phyloP scores from a whole-genome alignment of 2,113 vertebrate genomes.

The Hippocampus barbouri region DNA sequence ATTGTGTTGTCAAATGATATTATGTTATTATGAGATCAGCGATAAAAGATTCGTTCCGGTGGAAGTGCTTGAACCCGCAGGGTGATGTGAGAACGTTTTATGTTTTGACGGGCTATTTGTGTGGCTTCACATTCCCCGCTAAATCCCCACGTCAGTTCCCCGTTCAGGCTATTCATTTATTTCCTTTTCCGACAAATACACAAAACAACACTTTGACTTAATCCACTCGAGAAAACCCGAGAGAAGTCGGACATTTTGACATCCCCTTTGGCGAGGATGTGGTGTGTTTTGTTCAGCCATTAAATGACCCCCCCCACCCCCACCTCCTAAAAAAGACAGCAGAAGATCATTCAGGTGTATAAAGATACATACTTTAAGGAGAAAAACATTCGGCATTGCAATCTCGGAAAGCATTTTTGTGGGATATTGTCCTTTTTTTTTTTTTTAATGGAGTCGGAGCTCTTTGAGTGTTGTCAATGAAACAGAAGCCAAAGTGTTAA shows the following conservation, averaged over 20 bases:
- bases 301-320: conserved; percentile 11
- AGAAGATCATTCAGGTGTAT: conserved; percentile 18
- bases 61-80: background rate
- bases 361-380: conserved; percentile 5
- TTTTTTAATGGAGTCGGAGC: background rate
- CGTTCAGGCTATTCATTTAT: background rate
- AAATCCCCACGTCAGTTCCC: conserved; percentile 5
- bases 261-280: conserved; percentile 15
- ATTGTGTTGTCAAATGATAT: background rate
- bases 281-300: conserved; percentile 17
- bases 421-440: conserved; percentile 2
- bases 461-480: background rate
- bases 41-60: background rate
- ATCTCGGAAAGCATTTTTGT: background rate
- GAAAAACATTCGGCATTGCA: conserved; percentile 20
- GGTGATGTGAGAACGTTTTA: background rate
- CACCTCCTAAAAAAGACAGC: conserved; percentile 21
- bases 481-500: background rate
- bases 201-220: background rate
- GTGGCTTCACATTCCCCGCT: background rate
- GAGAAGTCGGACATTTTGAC: conserved; percentile 19
- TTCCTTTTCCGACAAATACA: background rate
- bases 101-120: background rate
- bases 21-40: too few species aligned
- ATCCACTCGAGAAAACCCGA: background rate